Base-by-base conservation (phyloP, 1,140 invertebrate species). In the Aphidius gifuensis region DNA sequence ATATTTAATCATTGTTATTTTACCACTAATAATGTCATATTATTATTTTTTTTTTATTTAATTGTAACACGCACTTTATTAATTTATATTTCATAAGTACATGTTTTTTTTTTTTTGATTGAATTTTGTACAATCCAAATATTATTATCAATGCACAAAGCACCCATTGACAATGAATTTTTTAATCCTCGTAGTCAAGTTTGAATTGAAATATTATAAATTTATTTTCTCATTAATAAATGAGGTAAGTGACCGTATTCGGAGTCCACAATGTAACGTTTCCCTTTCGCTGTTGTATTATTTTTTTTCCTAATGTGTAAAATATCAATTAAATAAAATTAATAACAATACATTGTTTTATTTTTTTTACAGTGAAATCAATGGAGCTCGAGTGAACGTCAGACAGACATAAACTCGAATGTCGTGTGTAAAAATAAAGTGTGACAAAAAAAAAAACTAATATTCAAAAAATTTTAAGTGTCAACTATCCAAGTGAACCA, bases 311-410 rank as follows among this genome's bases (percentile, higher is more conserved):
- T 21, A 39, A 39, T 56, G 40, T 32, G 4, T 16, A 32, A 11
- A 39, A 32, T 50, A 47, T 21, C 8, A 48, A 9, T 11, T 47
- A 32, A 0, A 48, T 16, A 55, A 58, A 38, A 40, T 40, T 46
- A 16, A 38, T 42, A 49, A 48, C 2, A 42, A 42, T 42, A 49
- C 49, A 3, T 16, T 55, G 11, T 47, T 53, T 32, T 38, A 40
- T 9, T 46, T 67, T 50, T 48, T 67, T 80, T 80, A 5, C 75
- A 80, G 78, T 80, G 76, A 80, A 76, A 75, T 58, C 68, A 60
- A 68, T 65, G 56, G 65, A 65, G 66, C 60, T 60, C 64, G 50
- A 69, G 60, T 64, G 59, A 62, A 61, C 63, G 40, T 62, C 53
- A 67, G 56, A 62, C 70, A 65, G 62, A 69, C 64, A 64, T 63